Evolutionary conservation across 1,140 invertebrate species (phyloP), one percentile per base, ranked within the genome.

Genomic region (Magallana gigas): DNA sequence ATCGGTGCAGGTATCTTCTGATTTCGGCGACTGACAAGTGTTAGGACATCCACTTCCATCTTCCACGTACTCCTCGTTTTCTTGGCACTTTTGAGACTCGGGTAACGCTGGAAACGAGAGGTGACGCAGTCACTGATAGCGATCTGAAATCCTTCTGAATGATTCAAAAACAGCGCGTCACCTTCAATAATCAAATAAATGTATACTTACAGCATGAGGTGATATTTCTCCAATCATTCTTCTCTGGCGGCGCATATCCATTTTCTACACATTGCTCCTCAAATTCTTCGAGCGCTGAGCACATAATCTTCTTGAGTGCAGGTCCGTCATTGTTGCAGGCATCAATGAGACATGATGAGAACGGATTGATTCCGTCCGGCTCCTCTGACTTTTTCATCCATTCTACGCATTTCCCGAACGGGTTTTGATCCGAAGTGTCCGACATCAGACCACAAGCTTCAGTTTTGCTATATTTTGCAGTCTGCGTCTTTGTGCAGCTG

Each of bases 201-300:
- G 29, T 29, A 9, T n/a, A 76, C 59, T 14, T 7, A n/a, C 11
- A 16, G 83, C 80, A 18, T 96, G 96, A 90, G 64, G 9, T 88
- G 84, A 62, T 11, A n/a, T 16, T 62, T 62, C 59, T 62, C 59
- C 59, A 62, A 62, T 62, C n/a, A 62, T 62, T 62, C 59, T 62
- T 62, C n/a, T 62, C 59, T 16, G 59, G 59, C n/a, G 59, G 59
- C 12, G 59, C 59, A n/a, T 62, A 62, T n/a, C 59, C 59, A 62
- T 62, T 62, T n/a, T 62, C 59, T 16, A 62, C 59, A 12, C 59
- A 62, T 62, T 62, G 12, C 9, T 62, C 59, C n/a, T 62, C 59
- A n/a, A 62, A 62, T 62, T 62, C 59, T 62, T 62, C 59, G 12
- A 62, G 11, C 59, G 59, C 59, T 62, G 59, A 62, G 59, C 59